Conservation (phyloP, 2,797 vertebrate genomes). For the Chelon auratus region DNA sequence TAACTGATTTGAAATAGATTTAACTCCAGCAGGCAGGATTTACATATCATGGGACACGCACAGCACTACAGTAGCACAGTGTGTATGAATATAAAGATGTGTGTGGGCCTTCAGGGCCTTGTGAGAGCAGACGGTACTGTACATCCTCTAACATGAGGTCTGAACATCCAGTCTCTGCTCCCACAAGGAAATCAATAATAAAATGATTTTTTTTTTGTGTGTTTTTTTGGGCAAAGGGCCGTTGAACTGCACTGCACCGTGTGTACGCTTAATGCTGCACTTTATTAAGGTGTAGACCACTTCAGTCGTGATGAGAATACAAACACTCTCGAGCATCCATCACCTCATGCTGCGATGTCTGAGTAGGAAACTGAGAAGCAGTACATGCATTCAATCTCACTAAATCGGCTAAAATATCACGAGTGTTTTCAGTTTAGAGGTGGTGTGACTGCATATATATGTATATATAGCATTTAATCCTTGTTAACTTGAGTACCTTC, state of each 20-base stretch:
- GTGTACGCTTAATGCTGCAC: background rate
- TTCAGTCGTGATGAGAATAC: slow-evolving; percentile 4
- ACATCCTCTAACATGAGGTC: slow-evolving; percentile 38
- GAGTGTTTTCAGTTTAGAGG: slow-evolving; percentile 6
- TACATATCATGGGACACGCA: slow-evolving; percentile 56
- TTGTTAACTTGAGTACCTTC: slow-evolving; percentile 67
- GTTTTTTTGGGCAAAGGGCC: background rate
- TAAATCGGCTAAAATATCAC: background rate
- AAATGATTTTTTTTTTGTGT: background rate
- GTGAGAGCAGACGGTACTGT: slow-evolving; percentile 40
- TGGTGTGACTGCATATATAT: background rate
- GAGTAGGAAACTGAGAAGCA: background rate
- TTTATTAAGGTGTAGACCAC: background rate
- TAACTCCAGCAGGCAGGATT: slow-evolving; percentile 54
- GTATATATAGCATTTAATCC: background rate
- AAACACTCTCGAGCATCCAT: background rate
- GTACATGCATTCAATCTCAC: background rate
- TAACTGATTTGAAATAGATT: slow-evolving; percentile 60
- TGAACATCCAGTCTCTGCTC: slow-evolving; percentile 18
- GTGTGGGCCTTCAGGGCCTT: slow-evolving; percentile 21
- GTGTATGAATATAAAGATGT: slow-evolving; percentile 26
- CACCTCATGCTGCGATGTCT: background rate
- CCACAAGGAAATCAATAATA: slow-evolving; percentile 25
- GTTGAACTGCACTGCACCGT: background rate
- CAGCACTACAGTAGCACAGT: slow-evolving; percentile 7